Evolutionary conservation across 2,888 invertebrate species (phyloP), one percentile per base, ranked within the genome.

Genomic region (Apodemia mormo): DNA sequence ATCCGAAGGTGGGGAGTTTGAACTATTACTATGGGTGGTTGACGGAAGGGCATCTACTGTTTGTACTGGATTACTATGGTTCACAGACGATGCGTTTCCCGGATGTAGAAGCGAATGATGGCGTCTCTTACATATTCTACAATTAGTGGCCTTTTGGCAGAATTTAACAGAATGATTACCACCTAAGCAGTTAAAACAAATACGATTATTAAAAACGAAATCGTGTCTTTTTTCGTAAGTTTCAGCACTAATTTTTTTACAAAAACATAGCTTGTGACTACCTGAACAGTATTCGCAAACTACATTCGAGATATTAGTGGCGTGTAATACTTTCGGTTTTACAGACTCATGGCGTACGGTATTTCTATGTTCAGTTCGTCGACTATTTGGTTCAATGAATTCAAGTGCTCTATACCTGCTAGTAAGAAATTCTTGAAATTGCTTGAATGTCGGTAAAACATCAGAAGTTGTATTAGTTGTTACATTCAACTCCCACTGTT

Each of bases 371-470:
- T 45, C 49, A 12, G 14, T 4, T 49, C 49, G 49, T 49, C 14
- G 14, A 49, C 4, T 6, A 29, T 14, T 61, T 5, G 67, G 61
- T 7, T 69, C 71, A 33, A 71, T 64, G n/a, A 67, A 64, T n/a
- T 71, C 69, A 12, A 71, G 29, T 1, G 71, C 71, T 45, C 71
- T 43, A 58, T 65, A 71, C 5, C 71, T 64, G 56, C 65, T 49
- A 2, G 67, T 65, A 8, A 71, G 33, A 56, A 71, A 71, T 10
- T 69, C 69, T n/a, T 65, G 54, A 8, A 69, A 70, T 45, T 69
- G 66, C 14, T 8, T 37, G 33, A 67, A 69, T 2, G 69, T 70
- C 3, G 72, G 72, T 43, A 70, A 67, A 10, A 4, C 22, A 14
- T 69, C 65, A 2, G 69, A 70, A 12, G 40, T 29, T 29, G 52